Evolutionary conservation across 2,797 vertebrate species (phyloP).

Genomic region (Macroramphosus scolopax): DNA sequence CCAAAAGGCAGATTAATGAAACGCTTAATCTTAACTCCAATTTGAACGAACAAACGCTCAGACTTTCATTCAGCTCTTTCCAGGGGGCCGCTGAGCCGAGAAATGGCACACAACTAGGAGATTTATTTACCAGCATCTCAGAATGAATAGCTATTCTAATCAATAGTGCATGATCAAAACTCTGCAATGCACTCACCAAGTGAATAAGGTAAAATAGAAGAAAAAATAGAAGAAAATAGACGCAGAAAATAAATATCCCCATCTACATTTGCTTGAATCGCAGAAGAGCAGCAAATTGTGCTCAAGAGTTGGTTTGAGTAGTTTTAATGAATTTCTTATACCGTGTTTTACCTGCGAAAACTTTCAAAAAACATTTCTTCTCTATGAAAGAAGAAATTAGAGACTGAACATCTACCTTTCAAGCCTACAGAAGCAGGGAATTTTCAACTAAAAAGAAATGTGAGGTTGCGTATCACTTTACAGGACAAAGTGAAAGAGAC

Average conservation of each 20-base stretch:
- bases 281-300: background rate
- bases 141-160: background rate
- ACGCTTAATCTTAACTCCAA: background rate
- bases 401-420: background rate
- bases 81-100: background rate
- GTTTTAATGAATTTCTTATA: background rate
- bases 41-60: background rate
- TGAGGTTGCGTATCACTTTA: background rate
- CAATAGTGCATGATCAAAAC: background rate
- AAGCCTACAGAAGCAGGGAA: background rate
- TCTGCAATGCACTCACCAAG: too few relatives aligned
- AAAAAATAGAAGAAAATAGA: too few relatives aligned
- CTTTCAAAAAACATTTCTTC: too few relatives aligned
- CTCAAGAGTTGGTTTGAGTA: too few relatives aligned
- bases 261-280: slow-evolving; percentile 1
- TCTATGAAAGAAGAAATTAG: too few relatives aligned
- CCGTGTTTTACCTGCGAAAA: slow-evolving; percentile 2
- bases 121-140: background rate
- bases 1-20: background rate
- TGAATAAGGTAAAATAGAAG: too few relatives aligned
- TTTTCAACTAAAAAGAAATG: background rate
- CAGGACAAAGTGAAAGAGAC: slow-evolving; percentile 35
- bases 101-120: background rate
- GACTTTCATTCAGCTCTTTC: background rate
- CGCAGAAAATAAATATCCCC: too few relatives aligned